Evolutionary conservation across 2,888 invertebrate genomes (phyloP).

Genomic region (Tetranychus piercei): DNA sequence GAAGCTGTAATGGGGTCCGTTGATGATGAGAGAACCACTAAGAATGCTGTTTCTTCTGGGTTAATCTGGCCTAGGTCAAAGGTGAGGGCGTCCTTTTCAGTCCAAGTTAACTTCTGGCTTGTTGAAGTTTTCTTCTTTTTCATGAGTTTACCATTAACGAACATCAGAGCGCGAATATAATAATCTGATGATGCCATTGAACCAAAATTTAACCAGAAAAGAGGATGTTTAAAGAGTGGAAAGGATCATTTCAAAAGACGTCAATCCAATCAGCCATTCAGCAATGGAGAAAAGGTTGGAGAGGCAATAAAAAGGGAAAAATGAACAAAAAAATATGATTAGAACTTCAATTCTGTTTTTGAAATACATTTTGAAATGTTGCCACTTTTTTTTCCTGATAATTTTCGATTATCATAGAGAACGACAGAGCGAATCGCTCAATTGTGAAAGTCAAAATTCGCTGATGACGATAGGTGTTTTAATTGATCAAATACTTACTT

Average conservation of each 20-base stretch:
- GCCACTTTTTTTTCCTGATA: no score
- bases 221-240: conserved; percentile 7
- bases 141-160: conserved; percentile 21
- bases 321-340: conserved; percentile 5
- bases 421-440: background rate
- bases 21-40: conserved; percentile 17
- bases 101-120: conserved; percentile 19
- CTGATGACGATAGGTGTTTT: background rate
- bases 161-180: conserved; percentile 20
- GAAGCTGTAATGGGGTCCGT: conserved; percentile 13
- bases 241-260: background rate
- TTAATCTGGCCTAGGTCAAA: conserved; percentile 17
- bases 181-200: conserved; percentile 14
- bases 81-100: conserved; percentile 16
- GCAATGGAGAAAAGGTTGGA: background rate
- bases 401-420: background rate
- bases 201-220: background rate
- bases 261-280: no score
- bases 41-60: conserved; percentile 17
- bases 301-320: background rate
- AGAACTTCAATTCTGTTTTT: background rate
- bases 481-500: background rate
- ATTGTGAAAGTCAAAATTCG: no score
- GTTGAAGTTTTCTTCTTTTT: conserved; percentile 22
- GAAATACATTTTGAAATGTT: background rate